Percentiles rank a stretch among this genome's conserved stretches.
These are phyloP conservation scores for Champsocephalus gunnari DNA, from an alignment of 2,797 vertebrate genomes.

Conservation along the genomic window DNA sequence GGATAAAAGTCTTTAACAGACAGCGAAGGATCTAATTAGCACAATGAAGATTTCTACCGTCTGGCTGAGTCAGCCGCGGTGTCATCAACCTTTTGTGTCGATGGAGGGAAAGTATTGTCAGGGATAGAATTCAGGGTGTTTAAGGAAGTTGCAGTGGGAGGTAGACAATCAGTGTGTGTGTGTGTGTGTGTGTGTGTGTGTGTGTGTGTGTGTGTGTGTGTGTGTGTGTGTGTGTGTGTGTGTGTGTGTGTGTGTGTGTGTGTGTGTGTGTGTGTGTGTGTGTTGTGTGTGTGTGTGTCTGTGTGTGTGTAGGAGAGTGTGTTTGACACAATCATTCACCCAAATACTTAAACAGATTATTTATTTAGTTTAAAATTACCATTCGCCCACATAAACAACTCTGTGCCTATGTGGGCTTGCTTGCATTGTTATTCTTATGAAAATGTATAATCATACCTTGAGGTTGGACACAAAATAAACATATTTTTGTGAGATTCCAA, in stretches of 20 bases:
- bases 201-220: constrained; percentile 14
- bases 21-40: constrained; percentile 78
- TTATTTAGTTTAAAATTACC: constrained; percentile 20
- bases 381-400: constrained; percentile 14
- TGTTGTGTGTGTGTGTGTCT: constrained; percentile 6
- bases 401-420: constrained; percentile 6
- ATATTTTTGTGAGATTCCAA: constrained; percentile 4
- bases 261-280: neutral
- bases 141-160: constrained; percentile 41
- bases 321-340: constrained; percentile 30
- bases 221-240: constrained; percentile 4
- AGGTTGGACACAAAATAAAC: constrained; percentile 11
- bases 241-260: constrained; percentile 10
- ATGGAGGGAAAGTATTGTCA: constrained; percentile 51
- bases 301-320: constrained; percentile 15
- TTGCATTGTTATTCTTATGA: constrained; percentile 8
- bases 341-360: constrained; percentile 33
- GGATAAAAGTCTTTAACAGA: constrained; percentile 79
- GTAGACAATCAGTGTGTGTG: constrained; percentile 24
- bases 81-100: constrained; percentile 71
- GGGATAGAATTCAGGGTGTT: constrained; percentile 37
- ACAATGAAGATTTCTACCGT: constrained; percentile 74
- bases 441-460: too few species aligned
- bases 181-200: constrained; percentile 7
- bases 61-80: constrained; percentile 78